These are phyloP conservation scores for Phymorhynchus buccinoides DNA, from an alignment of 1,140 invertebrate genomes.

Conservation along the genomic window DNA sequence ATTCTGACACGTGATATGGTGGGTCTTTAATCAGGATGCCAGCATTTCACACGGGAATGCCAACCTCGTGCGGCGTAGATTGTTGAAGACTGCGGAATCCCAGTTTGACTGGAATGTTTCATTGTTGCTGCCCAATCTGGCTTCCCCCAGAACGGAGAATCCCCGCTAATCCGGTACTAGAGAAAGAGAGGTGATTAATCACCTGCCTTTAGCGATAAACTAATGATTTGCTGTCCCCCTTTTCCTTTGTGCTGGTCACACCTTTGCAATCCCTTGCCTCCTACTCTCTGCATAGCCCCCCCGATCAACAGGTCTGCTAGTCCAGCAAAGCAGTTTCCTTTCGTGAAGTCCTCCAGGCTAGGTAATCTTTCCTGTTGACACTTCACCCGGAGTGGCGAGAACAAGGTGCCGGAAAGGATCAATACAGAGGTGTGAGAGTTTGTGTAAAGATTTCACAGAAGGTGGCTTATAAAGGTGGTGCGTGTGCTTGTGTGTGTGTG, in stretches of 20 bases:
- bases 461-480: not conserved
- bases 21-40: no score
- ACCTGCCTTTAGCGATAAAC: not conserved
- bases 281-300: not conserved
- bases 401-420: not conserved
- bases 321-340: not conserved
- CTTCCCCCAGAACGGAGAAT: not conserved
- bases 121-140: not conserved
- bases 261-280: not conserved
- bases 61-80: not conserved
- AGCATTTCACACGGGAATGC: not conserved
- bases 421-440: not conserved
- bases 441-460: no score
- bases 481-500: no score
- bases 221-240: not conserved
- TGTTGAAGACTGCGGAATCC: no score
- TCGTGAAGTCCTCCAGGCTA: not conserved
- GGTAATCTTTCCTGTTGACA: not conserved
- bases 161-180: not conserved
- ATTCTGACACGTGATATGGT: no score
- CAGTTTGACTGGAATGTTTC: not conserved
- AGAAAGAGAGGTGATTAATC: not conserved
- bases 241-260: slow-evolving; percentile 13
- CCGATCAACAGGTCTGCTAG: not conserved
- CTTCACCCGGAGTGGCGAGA: not conserved